Percentiles rank a stretch among this genome's conserved stretches.
Conservation (phyloP, 2,888 invertebrate species). For the Melipona beecheii region DNA sequence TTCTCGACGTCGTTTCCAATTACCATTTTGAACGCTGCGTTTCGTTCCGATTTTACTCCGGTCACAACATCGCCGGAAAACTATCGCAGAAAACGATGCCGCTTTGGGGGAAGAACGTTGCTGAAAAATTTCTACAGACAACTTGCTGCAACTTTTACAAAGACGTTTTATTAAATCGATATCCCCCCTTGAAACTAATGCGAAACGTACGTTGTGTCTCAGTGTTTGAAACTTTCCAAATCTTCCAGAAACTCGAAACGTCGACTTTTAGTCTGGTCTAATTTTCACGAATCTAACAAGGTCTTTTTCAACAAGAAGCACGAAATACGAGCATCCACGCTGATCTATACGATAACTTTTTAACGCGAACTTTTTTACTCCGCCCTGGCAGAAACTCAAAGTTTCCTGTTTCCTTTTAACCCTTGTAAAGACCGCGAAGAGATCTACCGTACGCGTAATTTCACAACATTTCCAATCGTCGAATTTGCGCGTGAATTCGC, state of each 20-base stretch:
- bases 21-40: not conserved
- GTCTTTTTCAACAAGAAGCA: not conserved
- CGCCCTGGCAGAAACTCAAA: not conserved
- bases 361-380: not conserved
- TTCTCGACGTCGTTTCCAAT: conserved; percentile 1
- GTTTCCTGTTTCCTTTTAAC: not conserved
- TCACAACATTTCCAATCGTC: not conserved
- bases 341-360: not conserved
- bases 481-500: not conserved
- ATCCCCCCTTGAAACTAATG: too few species aligned
- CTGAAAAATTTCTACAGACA: too few species aligned
- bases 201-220: not conserved
- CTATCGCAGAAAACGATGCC: not conserved
- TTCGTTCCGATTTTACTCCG: not conserved
- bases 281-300: not conserved
- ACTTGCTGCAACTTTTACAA: not conserved
- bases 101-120: not conserved
- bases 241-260: not conserved
- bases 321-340: not conserved
- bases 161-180: not conserved
- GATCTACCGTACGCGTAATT: not conserved
- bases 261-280: not conserved
- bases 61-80: not conserved
- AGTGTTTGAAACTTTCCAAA: not conserved
- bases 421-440: not conserved